Base-by-base conservation (phyloP, 2,888 invertebrate species). In the Pseudeuparius sepicola region DNA sequence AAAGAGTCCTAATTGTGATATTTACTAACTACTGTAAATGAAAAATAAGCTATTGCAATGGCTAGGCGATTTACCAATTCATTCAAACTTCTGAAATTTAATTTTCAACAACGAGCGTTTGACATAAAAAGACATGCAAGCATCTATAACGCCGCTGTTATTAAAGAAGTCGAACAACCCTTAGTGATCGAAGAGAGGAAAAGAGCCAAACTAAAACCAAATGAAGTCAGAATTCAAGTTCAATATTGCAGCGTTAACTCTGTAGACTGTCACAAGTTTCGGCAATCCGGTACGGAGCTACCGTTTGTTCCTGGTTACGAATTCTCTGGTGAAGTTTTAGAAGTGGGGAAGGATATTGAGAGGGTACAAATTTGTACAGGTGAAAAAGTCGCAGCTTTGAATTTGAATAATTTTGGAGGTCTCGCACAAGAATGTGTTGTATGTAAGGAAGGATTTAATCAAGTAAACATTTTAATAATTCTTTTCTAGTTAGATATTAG, bases 251-350 rank as follows among this genome's bases (percentile, higher is more conserved):
- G 75, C 34, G 61, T 80, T n/a, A 80, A 79, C 57, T 67, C 70
- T 28, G 63, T 70, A 1, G 80, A 80, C 57, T 59, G 70, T 24
- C 54, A 70, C 24, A 62, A 68, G 41, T 65, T 69, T 43, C 71
- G 71, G 37, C 58, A 61, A 23, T 64, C 67, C 39, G 63, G 62
- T 3, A 51, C 50, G 2, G 57, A 66, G 41, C 63, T 65, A 3
- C 78, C 78, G 1, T 69, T 71, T 50, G 58, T 72, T 14, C 75
- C 78, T 33, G 80, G 80, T 4, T 73, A 70, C 55, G 80, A 81
- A 57, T 51, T 75, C 6, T 63, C 68, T 16, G 80, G 79, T 1
- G 71, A 71, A 52, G 63, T 79, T 20, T 28, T 70, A 12, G 69
- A 72, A 57, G 62, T 73, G 15, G 71, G 72, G 1, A 60, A 60